Base-by-base conservation (phyloP, 2,797 vertebrate species). In the Graptemys geographica region DNA sequence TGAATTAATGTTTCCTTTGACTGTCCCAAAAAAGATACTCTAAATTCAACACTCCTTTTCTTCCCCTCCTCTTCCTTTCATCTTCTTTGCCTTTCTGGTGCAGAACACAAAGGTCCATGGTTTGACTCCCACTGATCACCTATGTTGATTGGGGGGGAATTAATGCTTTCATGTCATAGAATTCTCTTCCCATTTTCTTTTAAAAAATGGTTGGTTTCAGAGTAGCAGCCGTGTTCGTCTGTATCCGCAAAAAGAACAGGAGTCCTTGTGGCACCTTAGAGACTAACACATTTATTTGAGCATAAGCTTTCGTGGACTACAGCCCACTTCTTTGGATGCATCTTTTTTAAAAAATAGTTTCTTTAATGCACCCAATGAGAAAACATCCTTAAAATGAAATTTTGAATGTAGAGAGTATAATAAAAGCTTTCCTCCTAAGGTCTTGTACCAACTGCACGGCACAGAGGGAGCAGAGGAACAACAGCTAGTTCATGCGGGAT, bases 381-480 rank as follows among this genome's bases (percentile, higher is more conserved):
- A 69, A 44, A 62, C 15, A 16, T 33, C 59, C 59, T 62, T 62
- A 16, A 33, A 62, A 62, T 31, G 59, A 31, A 62, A 13, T 33
- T 62, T 41, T 41, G 56, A 52, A 37, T 55, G 55, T 44, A 55
- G 78, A 25, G 37, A 25, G 1, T 15, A 33, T 62, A 62, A 33
- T 33, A 62, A 62, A 11, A 31, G 44, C 76, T 47, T 72, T 92
- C 55, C 53, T 65, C 79, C 16, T 74, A 47, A 74, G 23, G 4
- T 62, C 41, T 79, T 89, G 84, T 84, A 47, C 83, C 72, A 90
- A 23, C 49, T 57, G 53, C 1, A 1, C 41, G n/a, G 62, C 65
- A 41, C 87, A 87, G 79, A 89, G 52, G 31, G 53, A 81, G n/a
- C 83, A 41, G 69, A 74, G n/a, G 84, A 53, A n/a, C 41, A n/a